A percentile compares a stretch with the other conserved stretches of the same genome.
Conservation (phyloP, 2,888 invertebrate genomes). For the Amiota mariae region DNA sequence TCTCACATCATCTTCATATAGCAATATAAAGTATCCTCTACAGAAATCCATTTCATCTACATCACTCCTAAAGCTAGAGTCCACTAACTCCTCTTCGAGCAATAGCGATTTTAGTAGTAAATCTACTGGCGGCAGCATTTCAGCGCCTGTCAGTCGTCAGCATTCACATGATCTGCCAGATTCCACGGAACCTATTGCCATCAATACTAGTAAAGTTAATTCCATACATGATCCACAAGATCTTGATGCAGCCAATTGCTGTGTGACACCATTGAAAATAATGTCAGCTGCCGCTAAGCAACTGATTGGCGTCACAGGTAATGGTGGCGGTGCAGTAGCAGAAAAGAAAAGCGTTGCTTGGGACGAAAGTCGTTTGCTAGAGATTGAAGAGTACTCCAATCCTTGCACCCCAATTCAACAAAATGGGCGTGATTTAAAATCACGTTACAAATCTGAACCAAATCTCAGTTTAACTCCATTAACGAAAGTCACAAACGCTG, state of each 20-base stretch:
- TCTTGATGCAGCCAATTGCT: conserved; percentile 52
- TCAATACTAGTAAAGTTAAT: conserved; percentile 31
- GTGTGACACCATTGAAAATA: conserved; percentile 62
- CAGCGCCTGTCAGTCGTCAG: conserved; percentile 69
- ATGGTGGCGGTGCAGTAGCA: conserved; percentile 17
- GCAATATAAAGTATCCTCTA: conserved; percentile 57
- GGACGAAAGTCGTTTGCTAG: conserved; percentile 57
- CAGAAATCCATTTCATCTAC: conserved; percentile 72
- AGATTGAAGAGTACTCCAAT: conserved; percentile 58
- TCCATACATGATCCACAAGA: conserved; percentile 41
- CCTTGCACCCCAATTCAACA: conserved; percentile 61
- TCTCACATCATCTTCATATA: conserved; percentile 51
- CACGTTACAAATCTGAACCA: conserved; percentile 71
- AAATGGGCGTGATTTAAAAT: conserved; percentile 55
- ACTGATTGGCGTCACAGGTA: conserved; percentile 41
- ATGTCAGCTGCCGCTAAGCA: conserved; percentile 58
- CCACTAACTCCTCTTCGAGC: conserved; percentile 38
- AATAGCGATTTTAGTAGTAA: conserved; percentile 47
- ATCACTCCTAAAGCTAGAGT: conserved; percentile 61
- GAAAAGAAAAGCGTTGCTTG: conserved; percentile 65
- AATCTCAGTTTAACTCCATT: conserved; percentile 60
- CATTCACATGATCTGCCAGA: conserved; percentile 59
- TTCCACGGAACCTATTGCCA: conserved; percentile 31
- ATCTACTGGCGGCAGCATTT: conserved; percentile 46
- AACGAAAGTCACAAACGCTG: conserved; percentile 40